Evolutionary conservation across 2,113 vertebrate species (phyloP).

Genomic region (Pachypanchax playfairii): DNA sequence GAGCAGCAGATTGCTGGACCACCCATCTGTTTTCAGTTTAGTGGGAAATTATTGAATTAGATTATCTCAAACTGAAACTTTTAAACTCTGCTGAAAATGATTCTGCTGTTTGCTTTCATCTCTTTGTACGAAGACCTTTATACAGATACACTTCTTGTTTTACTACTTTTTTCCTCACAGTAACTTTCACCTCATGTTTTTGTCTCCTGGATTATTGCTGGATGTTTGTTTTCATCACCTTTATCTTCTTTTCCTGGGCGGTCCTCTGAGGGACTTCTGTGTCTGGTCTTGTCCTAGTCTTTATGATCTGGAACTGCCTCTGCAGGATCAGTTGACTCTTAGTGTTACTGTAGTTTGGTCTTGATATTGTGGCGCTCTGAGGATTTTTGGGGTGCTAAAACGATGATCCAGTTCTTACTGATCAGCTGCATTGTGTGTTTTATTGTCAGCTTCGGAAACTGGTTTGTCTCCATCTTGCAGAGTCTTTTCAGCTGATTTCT

Average conservation of each 20-base stretch:
- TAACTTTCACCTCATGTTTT: not conserved
- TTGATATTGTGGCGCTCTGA: not conserved
- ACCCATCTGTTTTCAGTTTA: fast-evolving
- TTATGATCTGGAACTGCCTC: not conserved
- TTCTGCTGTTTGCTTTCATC: not conserved
- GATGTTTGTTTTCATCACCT: not conserved
- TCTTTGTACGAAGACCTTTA: not conserved
- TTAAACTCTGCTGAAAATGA: too few relatives aligned
- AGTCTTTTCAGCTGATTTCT: not conserved
- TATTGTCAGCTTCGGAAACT: not conserved
- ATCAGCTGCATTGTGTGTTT: not conserved
- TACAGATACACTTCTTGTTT: not conserved
- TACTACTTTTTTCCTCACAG: not conserved
- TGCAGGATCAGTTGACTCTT: not conserved
- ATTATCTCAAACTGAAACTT: not conserved
- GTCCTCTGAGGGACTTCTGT: not conserved
- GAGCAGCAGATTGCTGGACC: not conserved
- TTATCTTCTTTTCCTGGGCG: not conserved
- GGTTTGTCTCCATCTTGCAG: not conserved
- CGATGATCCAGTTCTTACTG: not conserved
- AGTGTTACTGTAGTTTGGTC: not conserved
- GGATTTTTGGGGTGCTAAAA: not conserved
- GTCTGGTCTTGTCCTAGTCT: not conserved
- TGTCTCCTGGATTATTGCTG: not conserved
- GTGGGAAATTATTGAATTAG: not conserved